phyloP scores from a whole-genome alignment of 30 jellyfish, hydroid and myxozoan genomes.

The Clytia hemisphaerica region DNA sequence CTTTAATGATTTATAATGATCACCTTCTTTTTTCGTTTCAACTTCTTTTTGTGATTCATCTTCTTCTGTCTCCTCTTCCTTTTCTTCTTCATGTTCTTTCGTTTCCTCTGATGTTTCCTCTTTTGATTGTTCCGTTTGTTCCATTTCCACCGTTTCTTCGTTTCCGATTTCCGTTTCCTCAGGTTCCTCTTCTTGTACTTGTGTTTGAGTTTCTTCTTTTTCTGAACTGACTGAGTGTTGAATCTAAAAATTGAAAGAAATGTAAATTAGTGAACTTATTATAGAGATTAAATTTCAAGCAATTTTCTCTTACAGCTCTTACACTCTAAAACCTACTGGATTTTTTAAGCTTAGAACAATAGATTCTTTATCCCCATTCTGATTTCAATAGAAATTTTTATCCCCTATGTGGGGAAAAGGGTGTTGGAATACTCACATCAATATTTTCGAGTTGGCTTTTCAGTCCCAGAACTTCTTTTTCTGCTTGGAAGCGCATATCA shows the following conservation, averaged over 20 bases:
- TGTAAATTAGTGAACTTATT: too few species aligned
- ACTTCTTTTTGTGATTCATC: neutral
- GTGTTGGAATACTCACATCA: neutral
- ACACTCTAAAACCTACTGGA: too few species aligned
- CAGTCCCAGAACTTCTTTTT: constrained; percentile 10
- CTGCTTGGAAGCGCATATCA: too few species aligned
- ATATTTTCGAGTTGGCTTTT: neutral
- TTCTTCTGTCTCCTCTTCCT: neutral
- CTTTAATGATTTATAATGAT: neutral
- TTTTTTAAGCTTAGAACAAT: too few species aligned
- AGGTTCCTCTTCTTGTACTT: neutral
- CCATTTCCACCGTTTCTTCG: neutral
- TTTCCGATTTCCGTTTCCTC: neutral
- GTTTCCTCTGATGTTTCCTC: neutral
- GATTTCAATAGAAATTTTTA: too few species aligned
- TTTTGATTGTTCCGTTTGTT: neutral
- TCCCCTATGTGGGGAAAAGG: too few species aligned
- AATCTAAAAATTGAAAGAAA: too few species aligned
- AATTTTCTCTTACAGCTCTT: too few species aligned
- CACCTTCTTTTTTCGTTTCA: neutral
- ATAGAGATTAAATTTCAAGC: too few species aligned
- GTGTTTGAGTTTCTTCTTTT: neutral
- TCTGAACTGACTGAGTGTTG: neutral
- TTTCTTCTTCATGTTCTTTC: neutral
- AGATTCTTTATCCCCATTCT: too few species aligned